Evolutionary conservation across 2,888 invertebrate genomes (phyloP).

Genomic region (Eucriotettix oculatus): DNA sequence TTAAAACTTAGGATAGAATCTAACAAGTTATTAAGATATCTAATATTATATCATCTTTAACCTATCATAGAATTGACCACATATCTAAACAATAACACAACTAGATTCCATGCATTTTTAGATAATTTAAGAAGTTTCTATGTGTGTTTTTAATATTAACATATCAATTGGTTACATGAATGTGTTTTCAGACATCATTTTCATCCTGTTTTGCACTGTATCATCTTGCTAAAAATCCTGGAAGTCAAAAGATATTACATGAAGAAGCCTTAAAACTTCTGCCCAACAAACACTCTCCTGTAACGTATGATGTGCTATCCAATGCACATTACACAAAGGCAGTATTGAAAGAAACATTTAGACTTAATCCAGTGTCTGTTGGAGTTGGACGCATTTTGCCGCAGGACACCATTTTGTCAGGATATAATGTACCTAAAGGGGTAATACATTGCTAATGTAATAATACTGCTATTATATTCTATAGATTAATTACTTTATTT

Average conservation of each 20-base stretch:
- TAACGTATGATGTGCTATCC: conserved; percentile 39
- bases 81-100: too few species aligned
- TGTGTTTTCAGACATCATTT: conserved; percentile 50
- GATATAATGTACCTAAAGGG: conserved; percentile 56
- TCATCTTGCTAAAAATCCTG: conserved; percentile 52
- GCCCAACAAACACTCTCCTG: conserved; percentile 28
- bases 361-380: conserved; percentile 67
- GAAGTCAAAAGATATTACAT: conserved; percentile 48
- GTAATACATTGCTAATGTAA: conserved; percentile 19
- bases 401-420: conserved; percentile 49
- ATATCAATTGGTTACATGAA: not conserved
- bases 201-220: conserved; percentile 62
- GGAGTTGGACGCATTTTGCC: conserved; percentile 63
- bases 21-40: too few species aligned
- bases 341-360: conserved; percentile 66
- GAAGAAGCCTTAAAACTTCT: conserved; percentile 43
- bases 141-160: too few species aligned
- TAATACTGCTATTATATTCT: too few species aligned
- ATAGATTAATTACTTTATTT: too few species aligned
- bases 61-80: too few species aligned
- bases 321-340: conserved; percentile 59
- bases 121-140: too few species aligned
- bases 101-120: too few species aligned
- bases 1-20: too few species aligned
- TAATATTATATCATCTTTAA: too few species aligned